Conservation (phyloP, 2,113 vertebrate species). For the Azemiops feae region DNA sequence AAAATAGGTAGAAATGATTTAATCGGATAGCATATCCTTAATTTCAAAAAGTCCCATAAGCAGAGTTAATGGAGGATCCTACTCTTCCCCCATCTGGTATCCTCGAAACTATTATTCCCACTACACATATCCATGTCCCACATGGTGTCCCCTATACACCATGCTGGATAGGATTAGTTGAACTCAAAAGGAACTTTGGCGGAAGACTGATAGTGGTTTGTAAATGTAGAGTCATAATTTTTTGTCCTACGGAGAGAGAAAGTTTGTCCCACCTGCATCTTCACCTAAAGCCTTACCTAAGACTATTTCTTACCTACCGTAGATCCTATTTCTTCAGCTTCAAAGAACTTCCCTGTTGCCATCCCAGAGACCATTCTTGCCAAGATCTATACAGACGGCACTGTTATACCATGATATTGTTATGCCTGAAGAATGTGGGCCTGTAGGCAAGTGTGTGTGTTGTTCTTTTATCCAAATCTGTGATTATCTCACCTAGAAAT, state of each 20-base stretch:
- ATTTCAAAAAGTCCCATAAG: background rate
- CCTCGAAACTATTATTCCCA: background rate
- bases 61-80: background rate
- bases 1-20: background rate
- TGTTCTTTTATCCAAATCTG: rapidly evolving
- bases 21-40: background rate
- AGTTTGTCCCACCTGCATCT: background rate
- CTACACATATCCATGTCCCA: background rate
- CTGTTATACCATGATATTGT: background rate
- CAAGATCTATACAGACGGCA: background rate
- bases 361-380: background rate
- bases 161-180: background rate
- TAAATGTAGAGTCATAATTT: background rate
- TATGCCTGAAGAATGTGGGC: background rate
- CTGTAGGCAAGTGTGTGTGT: rapidly evolving
- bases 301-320: background rate
- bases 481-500: background rate
- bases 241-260: background rate
- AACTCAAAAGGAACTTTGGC: background rate
- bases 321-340: background rate
- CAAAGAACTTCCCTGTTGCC: background rate
- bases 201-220: background rate
- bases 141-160: background rate
- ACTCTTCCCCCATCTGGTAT: background rate
- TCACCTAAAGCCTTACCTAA: background rate